phyloP scores from a whole-genome alignment of 2,113 vertebrate genomes.

The Rhineura floridana region DNA sequence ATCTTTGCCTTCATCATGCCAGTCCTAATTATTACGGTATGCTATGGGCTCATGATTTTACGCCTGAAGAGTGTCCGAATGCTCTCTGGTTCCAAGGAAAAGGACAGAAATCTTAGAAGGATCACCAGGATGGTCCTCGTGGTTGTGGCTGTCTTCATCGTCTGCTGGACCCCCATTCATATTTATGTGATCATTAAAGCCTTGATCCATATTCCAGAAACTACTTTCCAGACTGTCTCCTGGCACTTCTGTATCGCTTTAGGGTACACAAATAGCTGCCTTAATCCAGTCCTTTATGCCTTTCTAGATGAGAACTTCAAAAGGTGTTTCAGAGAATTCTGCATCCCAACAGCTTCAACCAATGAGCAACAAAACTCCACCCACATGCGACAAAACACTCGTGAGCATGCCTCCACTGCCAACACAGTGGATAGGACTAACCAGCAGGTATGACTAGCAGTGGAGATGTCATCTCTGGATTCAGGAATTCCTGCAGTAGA shows the following conservation, averaged over 20 bases:
- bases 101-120: conserved; percentile 93
- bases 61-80: conserved; percentile 96
- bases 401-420: conserved; percentile 86
- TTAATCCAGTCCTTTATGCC: conserved; percentile 97
- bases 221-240: conserved; percentile 92
- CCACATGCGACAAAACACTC: conserved; percentile 83
- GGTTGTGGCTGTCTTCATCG: conserved; percentile 95
- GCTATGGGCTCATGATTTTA: conserved; percentile 97
- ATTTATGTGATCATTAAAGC: conserved; percentile 97
- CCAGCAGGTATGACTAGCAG: conserved; percentile 95
- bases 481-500: conserved; percentile 72
- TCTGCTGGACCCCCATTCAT: conserved; percentile 99
- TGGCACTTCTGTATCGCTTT: conserved; percentile 99
- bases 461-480: conserved; percentile 88
- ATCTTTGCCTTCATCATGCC: conserved; percentile 99
- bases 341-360: conserved; percentile 88
- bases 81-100: conserved; percentile 98
- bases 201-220: conserved; percentile 90
- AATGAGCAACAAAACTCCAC: conserved; percentile 93
- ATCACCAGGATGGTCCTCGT: conserved; percentile 99
- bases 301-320: conserved; percentile 99
- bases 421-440: conserved; percentile 93
- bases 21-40: conserved; percentile 95
- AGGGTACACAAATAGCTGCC: conserved; percentile 98
- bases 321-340: conserved; percentile 98